Base-by-base conservation (phyloP, 1,140 invertebrate genomes). In the Drosophila obscura region DNA sequence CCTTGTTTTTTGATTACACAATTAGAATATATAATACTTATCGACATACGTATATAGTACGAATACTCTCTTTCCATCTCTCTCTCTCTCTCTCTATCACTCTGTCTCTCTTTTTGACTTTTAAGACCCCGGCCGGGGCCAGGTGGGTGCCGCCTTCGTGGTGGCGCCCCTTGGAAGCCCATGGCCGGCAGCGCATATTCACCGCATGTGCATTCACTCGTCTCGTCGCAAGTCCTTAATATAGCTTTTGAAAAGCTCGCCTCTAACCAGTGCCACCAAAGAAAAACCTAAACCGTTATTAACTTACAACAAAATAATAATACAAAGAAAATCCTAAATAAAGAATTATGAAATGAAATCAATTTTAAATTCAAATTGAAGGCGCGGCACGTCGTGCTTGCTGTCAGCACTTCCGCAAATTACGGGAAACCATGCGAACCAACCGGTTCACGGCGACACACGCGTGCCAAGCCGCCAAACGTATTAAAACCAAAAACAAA, bases 211-310 rank as follows among this genome's bases (percentile, higher is more conserved):
- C 81, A 87, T 90, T 84, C 80, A 84, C 61, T 82, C 80, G 76
- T 80, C 80, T 84, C 80, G 80, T 84, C 73, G 80, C 80, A 83
- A 83, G 80, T 84, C 80, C 76, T 82, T 90, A 87, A 77, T 67
- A 90, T 80, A 87, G 85, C 81, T 90, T 90, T 90, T 79, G 69
- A 80, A 90, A 90, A 90, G 87, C 85, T 90, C 73, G 87, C 87
- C 87, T 90, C 76, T 77, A 90, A 84, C 75, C 69, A 90, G 85
- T 90, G 87, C 84, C 85, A 83, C 71, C 77, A 83, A 73, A 49
- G 11, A 69, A 65, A 73, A 66, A 72, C 72, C 50, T 26, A 45
- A 60, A 80, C 77, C 71, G 75, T 75, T 75, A 61, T 39, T 74
- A 65, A 82, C 73, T 61, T 58, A 77, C 64, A 39, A 66, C 35